Percentiles rank a stretch among this genome's conserved stretches.
These are phyloP conservation scores for Dolomedes plantarius DNA, from an alignment of 2,888 invertebrate species.

Conservation along the genomic window DNA sequence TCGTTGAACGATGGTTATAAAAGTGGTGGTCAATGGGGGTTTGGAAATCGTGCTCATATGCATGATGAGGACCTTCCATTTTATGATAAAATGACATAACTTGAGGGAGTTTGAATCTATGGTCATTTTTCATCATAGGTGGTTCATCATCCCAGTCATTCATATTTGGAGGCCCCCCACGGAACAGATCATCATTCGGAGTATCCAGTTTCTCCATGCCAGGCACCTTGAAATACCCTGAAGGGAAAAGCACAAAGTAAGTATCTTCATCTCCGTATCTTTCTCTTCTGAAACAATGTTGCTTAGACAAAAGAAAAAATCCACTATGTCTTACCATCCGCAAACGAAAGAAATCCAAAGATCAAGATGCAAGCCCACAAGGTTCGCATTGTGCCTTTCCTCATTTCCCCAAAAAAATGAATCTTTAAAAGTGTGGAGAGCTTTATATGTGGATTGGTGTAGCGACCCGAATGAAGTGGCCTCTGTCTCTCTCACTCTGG, in stretches of 20 bases:
- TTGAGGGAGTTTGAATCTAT: constrained; percentile 37
- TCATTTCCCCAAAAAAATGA: constrained; percentile 57
- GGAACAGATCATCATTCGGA: constrained; percentile 47
- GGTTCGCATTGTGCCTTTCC: constrained; percentile 51
- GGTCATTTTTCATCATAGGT: constrained; percentile 14
- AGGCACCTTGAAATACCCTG: constrained; percentile 58
- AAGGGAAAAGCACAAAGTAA: not conserved
- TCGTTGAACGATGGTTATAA: not conserved
- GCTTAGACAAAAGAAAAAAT: not conserved
- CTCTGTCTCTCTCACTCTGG: constrained; percentile 36
- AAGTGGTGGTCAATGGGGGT: not conserved
- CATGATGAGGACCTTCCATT: constrained; percentile 2
- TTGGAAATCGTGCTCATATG: too few species aligned
- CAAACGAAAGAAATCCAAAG: constrained; percentile 57
- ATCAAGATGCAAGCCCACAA: constrained; percentile 51
- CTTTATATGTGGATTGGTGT: constrained; percentile 63
- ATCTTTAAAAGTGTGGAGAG: constrained; percentile 57
- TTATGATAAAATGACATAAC: constrained; percentile 54
- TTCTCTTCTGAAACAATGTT: too few species aligned
- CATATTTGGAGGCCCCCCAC: constrained; percentile 18
- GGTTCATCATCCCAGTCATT: constrained; percentile 5
- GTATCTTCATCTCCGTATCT: not conserved
- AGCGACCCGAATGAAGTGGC: constrained; percentile 59
- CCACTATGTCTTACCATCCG: constrained; percentile 30
- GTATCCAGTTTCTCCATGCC: constrained; percentile 54